Evolutionary conservation across 2,113 vertebrate species (phyloP).

Genomic region (Cyanocitta stelleri): DNA sequence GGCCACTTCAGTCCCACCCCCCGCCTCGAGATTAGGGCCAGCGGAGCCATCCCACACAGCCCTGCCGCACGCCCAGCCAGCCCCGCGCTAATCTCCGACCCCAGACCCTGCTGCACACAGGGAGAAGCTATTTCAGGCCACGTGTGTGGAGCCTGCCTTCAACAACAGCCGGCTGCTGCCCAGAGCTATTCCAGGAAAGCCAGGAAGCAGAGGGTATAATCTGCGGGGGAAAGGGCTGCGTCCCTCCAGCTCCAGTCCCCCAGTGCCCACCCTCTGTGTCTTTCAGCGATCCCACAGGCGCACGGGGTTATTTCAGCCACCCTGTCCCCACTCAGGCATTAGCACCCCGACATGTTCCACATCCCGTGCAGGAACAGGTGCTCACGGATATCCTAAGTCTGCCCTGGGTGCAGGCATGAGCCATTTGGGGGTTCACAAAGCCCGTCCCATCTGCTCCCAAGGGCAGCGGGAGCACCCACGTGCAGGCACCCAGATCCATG

Average conservation of each 20-base stretch:
- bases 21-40: neutral
- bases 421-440: rapidly evolving
- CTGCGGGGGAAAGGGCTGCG: neutral
- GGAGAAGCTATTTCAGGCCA: constrained; percentile 25
- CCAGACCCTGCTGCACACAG: neutral
- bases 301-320: neutral
- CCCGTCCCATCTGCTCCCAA: neutral
- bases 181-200: constrained; percentile 37
- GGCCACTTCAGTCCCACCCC: neutral
- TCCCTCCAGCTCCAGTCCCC: neutral
- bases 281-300: neutral
- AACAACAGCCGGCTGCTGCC: neutral
- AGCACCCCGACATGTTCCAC: rapidly evolving
- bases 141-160: neutral
- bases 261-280: neutral
- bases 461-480: neutral
- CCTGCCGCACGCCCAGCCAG: neutral
- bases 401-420: rapidly evolving
- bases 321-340: rapidly evolving
- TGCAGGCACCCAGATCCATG: neutral
- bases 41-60: neutral
- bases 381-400: rapidly evolving
- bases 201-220: constrained; percentile 16
- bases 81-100: neutral
- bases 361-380: neutral